phyloP scores from a whole-genome alignment of 2,888 invertebrate genomes.

The Ophonus ardosiacus region DNA sequence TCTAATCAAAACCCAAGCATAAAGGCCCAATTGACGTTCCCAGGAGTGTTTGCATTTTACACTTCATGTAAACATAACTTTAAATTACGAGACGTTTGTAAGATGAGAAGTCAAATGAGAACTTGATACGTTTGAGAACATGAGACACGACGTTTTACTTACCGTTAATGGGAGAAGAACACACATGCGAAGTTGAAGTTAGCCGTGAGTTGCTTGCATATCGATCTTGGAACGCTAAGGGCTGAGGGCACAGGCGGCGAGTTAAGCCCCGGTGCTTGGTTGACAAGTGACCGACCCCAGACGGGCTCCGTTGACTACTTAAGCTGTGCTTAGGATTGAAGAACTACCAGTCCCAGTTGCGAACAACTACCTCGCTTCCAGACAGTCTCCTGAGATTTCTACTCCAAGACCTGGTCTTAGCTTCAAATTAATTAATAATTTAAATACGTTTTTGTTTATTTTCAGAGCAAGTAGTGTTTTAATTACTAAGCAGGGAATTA shows the following conservation, averaged over 20 bases:
- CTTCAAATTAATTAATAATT: conserved; percentile 32
- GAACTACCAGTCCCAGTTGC: conserved; percentile 17
- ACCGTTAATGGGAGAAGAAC: conserved; percentile 39
- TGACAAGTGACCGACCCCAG: conserved; percentile 55
- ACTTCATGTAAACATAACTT: conserved; percentile 54
- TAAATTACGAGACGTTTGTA: conserved; percentile 51
- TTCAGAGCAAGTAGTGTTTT: conserved; percentile 9
- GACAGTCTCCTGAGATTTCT: conserved; percentile 13
- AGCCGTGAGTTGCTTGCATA: conserved; percentile 28
- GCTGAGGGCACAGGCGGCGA: not conserved
- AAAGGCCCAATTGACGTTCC: conserved; percentile 30
- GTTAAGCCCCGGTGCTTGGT: conserved; percentile 26
- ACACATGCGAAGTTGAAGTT: conserved; percentile 38
- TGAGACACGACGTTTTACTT: conserved; percentile 60
- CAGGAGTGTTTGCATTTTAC: conserved; percentile 34
- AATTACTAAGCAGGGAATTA: not conserved
- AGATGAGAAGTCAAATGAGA: conserved; percentile 60
- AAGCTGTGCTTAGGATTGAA: conserved; percentile 25
- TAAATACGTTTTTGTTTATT: conserved; percentile 18
- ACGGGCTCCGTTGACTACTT: conserved; percentile 18
- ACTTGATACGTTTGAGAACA: conserved; percentile 60
- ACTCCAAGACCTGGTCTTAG: not conserved
- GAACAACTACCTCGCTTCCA: conserved; percentile 4
- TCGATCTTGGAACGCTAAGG: conserved; percentile 18
- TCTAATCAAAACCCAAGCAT: conserved; percentile 37